Evolutionary conservation across 2,888 invertebrate genomes (phyloP).

Genomic region (Diaprepes abbreviatus): DNA sequence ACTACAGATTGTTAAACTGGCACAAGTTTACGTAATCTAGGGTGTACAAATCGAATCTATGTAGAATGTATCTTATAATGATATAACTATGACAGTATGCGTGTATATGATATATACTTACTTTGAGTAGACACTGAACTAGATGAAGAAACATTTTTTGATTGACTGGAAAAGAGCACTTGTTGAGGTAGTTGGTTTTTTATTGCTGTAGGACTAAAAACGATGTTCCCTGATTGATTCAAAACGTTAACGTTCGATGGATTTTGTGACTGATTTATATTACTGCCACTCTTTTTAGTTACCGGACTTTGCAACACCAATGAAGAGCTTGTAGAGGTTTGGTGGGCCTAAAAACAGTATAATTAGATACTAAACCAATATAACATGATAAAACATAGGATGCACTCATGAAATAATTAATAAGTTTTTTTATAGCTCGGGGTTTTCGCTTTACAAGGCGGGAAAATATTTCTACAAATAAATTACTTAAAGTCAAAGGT

Average conservation of each 20-base stretch:
- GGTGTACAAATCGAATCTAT: no score
- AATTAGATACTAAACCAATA: neutral
- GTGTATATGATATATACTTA: no score
- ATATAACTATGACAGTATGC: no score
- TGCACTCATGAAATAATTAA: no score
- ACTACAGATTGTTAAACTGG: no score
- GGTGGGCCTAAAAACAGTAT: constrained; percentile 29
- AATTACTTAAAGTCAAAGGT: no score
- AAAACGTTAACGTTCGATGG: constrained; percentile 58
- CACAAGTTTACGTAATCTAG: no score
- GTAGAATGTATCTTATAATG: no score
- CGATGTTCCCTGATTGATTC: constrained; percentile 61
- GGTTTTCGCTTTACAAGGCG: no score
- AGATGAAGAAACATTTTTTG: constrained; percentile 13
- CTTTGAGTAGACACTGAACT: constrained; percentile 51
- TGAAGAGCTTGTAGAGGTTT: constrained; percentile 31
- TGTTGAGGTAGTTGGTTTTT: constrained; percentile 62
- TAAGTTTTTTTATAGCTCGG: no score
- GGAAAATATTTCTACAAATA: no score
- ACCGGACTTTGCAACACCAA: constrained; percentile 39
- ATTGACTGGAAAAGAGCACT: constrained; percentile 58
- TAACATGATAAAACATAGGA: no score
- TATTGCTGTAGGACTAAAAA: constrained; percentile 64
- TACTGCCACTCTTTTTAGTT: constrained; percentile 27
- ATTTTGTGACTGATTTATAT: constrained; percentile 25